Evolutionary conservation across 2,888 invertebrate genomes (phyloP).

Genomic region (Hermaeophaga mercurialis): DNA sequence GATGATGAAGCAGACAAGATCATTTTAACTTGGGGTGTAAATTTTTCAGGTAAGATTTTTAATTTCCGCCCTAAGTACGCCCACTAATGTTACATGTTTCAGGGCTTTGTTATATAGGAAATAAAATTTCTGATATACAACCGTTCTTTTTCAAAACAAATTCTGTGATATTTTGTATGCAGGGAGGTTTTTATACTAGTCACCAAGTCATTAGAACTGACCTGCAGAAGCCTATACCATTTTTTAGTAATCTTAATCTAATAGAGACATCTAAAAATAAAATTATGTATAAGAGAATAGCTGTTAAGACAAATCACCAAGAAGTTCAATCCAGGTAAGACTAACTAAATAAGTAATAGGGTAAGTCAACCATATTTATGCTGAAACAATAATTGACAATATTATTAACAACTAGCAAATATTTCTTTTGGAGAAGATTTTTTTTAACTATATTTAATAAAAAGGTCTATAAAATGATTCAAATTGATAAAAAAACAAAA

Average conservation of each 20-base stretch:
- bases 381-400: too few relatives aligned
- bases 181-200: slow-evolving; percentile 82
- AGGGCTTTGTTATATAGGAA: slow-evolving; percentile 78
- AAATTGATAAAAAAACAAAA: too few relatives aligned
- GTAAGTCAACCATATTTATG: too few relatives aligned
- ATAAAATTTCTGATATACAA: slow-evolving; percentile 68
- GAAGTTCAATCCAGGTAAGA: slow-evolving; percentile 64
- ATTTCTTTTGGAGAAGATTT: too few relatives aligned
- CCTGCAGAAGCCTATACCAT: slow-evolving; percentile 48
- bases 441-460: too few relatives aligned
- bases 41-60: slow-evolving; percentile 68
- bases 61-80: too few relatives aligned
- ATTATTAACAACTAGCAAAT: too few relatives aligned
- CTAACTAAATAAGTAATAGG: too few relatives aligned
- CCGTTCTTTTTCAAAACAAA: slow-evolving; percentile 71
- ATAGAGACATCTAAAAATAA: slow-evolving; percentile 45
- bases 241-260: slow-evolving; percentile 51
- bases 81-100: too few relatives aligned
- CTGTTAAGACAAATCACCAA: slow-evolving; percentile 61
- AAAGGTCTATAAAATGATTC: too few relatives aligned
- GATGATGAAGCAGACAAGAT: slow-evolving; percentile 61
- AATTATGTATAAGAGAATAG: slow-evolving; percentile 53
- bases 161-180: slow-evolving; percentile 84
- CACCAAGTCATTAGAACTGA: slow-evolving; percentile 56
- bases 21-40: slow-evolving; percentile 82